These are phyloP conservation scores for Diadumene lineata DNA, from an alignment of 92 coral and sea anemone genomes.

Conservation along the genomic window DNA sequence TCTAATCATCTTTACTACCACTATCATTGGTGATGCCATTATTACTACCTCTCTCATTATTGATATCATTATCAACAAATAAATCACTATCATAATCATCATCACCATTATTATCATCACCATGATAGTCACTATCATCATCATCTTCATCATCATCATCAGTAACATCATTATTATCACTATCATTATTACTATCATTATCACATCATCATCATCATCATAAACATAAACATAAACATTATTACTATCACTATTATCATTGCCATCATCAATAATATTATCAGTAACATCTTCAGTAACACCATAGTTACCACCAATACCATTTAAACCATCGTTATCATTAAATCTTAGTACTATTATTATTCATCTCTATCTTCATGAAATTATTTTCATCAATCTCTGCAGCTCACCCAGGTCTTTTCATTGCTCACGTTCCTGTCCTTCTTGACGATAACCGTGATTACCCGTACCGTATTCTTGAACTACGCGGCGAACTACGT, in stretches of 20 bases:
- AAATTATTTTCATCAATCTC: neutral
- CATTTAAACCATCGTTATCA: too few relatives aligned
- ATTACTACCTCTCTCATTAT: too few relatives aligned
- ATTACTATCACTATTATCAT: neutral
- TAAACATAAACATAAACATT: neutral
- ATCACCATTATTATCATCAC: too few relatives aligned
- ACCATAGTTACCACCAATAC: neutral
- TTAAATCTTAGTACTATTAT: too few relatives aligned
- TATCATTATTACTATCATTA: neutral
- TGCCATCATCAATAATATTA: neutral
- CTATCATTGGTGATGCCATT: too few relatives aligned
- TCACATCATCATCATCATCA: slow-evolving; percentile 6
- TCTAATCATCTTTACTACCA: neutral
- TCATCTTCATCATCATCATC: neutral
- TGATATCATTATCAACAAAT: too few relatives aligned
- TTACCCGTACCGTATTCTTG: slow-evolving; percentile 82
- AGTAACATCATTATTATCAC: neutral
- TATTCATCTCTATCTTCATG: neutral
- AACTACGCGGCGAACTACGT: slow-evolving; percentile 76
- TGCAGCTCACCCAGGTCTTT: slow-evolving; percentile 82
- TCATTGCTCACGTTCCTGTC: slow-evolving; percentile 81
- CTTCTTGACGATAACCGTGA: slow-evolving; percentile 78
- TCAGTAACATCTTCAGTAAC: neutral
- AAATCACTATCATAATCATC: too few relatives aligned
- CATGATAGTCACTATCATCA: neutral